Evolutionary conservation across 2,797 vertebrate genomes (phyloP).

Genomic region (Cryptoprocta ferox): DNA sequence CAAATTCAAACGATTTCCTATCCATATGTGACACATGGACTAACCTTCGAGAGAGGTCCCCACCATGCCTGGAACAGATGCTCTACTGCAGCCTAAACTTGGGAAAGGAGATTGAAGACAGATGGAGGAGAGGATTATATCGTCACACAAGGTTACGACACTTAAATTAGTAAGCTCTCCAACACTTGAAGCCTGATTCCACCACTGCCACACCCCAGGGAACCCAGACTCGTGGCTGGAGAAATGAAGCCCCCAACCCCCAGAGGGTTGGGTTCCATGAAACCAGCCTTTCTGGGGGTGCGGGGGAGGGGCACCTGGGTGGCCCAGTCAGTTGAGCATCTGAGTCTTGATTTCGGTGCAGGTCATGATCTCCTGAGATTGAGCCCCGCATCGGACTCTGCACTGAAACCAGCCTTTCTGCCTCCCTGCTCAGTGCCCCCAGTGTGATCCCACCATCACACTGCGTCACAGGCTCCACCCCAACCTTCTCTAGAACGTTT

Average conservation of each 20-base stretch:
- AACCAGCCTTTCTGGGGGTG: neutral
- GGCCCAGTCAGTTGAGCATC: too few species aligned
- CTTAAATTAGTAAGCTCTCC: neutral
- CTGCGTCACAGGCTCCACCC: neutral
- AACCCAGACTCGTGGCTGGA: neutral
- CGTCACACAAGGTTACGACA: neutral
- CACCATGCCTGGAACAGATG: neutral
- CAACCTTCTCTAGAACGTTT: too few species aligned
- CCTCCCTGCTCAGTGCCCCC: too few species aligned
- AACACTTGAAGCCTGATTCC: neutral
- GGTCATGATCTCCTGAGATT: too few species aligned
- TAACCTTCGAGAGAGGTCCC: neutral
- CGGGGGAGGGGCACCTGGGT: too few species aligned
- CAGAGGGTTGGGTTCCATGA: neutral
- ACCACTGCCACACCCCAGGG: neutral
- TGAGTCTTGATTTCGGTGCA: too few species aligned
- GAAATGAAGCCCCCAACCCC: neutral
- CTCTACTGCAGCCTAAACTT: neutral
- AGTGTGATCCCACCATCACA: fast-evolving
- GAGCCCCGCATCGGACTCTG: too few species aligned
- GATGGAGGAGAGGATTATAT: neutral
- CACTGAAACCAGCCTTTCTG: neutral
- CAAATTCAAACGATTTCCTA: neutral
- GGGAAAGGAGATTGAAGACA: neutral
- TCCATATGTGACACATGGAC: neutral